These are phyloP conservation scores for Ptychodera flava DNA, from an alignment of 35 echinoderm and acorn worm species.

Conservation along the genomic window DNA sequence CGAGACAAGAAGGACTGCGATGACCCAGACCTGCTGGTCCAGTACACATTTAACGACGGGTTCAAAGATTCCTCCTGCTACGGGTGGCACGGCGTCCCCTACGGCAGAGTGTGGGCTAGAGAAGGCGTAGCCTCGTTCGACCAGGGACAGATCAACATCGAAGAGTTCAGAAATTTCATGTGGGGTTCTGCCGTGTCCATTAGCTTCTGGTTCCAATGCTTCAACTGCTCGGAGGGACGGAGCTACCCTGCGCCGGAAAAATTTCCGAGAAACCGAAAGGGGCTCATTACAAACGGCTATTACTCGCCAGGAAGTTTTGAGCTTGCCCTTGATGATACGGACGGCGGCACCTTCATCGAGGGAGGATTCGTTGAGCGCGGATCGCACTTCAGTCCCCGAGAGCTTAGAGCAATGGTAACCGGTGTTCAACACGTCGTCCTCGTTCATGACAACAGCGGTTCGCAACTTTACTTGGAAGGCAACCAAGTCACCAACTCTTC, in stretches of 20 bases:
- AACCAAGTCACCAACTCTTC: conserved; percentile 11
- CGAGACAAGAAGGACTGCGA: not conserved
- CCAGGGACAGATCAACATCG: conserved; percentile 13
- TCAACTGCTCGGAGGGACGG: not conserved
- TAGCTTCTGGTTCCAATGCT: conserved; percentile 54
- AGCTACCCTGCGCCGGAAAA: not conserved
- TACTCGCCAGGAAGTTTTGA: conserved; percentile 57
- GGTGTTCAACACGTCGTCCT: conserved; percentile 58
- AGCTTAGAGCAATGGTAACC: not conserved
- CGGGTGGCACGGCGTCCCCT: not conserved
- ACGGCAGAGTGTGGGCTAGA: not conserved
- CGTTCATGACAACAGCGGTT: conserved; percentile 30
- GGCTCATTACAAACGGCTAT: conserved; percentile 63
- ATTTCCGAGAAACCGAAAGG: conserved; percentile 22
- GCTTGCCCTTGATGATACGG: conserved; percentile 47
- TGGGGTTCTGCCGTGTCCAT: conserved; percentile 40
- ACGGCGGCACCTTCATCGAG: conserved; percentile 19
- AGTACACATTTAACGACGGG: not conserved
- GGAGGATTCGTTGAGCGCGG: conserved; percentile 31
- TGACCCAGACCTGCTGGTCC: not conserved
- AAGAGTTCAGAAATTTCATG: conserved; percentile 23
- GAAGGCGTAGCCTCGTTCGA: conserved; percentile 42
- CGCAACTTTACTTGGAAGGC: conserved; percentile 34
- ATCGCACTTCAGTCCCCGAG: conserved; percentile 21
- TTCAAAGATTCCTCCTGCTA: not conserved